Evolutionary conservation across 2,888 invertebrate species (phyloP).

Genomic region (Vesta saturnalis): DNA sequence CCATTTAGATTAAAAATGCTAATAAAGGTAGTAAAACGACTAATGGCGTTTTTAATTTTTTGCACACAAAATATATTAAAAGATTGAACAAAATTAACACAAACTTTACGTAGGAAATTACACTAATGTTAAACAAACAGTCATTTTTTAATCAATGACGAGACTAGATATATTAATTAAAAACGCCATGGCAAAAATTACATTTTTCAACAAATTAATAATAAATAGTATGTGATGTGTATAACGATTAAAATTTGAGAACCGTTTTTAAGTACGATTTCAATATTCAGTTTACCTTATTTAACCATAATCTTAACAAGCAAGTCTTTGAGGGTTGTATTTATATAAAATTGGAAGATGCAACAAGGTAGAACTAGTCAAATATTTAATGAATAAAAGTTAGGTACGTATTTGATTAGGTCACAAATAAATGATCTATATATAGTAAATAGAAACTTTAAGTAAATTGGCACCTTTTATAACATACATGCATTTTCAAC

Average conservation of each 20-base stretch:
- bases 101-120: no score
- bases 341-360: constrained; percentile 36
- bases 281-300: not conserved
- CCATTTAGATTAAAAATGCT: not conserved
- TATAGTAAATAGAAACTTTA: constrained; percentile 7
- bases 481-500: constrained; percentile 22
- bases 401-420: constrained; percentile 2
- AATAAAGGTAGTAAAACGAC: not conserved
- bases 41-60: not conserved
- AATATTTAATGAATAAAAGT: constrained; percentile 13
- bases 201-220: no score
- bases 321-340: constrained; percentile 18
- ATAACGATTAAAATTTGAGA: not conserved
- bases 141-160: not conserved
- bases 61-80: no score
- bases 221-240: not conserved
- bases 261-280: not conserved
- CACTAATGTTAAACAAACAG: no score
- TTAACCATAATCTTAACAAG: constrained; percentile 4
- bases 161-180: not conserved
- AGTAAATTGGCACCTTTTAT: constrained; percentile 28
- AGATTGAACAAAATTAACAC: no score
- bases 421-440: not conserved
- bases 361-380: constrained; percentile 28
- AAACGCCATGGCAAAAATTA: not conserved